These are phyloP conservation scores for Gymnocheta viridis DNA, from an alignment of 2,888 invertebrate genomes.

Conservation along the genomic window DNA sequence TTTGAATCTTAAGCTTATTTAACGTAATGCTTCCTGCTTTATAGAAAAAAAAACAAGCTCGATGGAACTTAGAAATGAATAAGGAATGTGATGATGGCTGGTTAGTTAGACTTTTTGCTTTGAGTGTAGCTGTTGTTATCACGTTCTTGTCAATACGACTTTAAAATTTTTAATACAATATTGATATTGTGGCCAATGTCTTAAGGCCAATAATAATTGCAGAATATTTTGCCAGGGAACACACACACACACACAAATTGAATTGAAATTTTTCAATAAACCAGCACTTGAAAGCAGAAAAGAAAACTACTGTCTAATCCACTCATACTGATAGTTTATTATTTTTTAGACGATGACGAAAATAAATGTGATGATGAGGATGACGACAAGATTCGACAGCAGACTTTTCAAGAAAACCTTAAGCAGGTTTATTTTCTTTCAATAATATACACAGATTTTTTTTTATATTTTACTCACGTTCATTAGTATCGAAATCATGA, in stretches of 20 bases:
- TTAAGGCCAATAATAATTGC: slow-evolving; percentile 67
- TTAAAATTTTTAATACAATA: slow-evolving; percentile 30
- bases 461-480: slow-evolving; percentile 61
- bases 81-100: slow-evolving; percentile 24
- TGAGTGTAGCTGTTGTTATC: slow-evolving; percentile 9
- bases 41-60: background rate
- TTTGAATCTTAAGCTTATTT: background rate
- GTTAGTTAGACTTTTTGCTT: background rate
- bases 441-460: background rate
- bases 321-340: slow-evolving; percentile 16
- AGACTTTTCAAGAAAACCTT: slow-evolving; percentile 27
- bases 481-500: slow-evolving; percentile 63
- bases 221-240: background rate
- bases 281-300: background rate
- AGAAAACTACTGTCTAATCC: slow-evolving; percentile 12
- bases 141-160: slow-evolving; percentile 15
- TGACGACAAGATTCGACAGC: slow-evolving; percentile 52
- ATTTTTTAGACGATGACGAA: slow-evolving; percentile 21
- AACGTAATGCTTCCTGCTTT: background rate
- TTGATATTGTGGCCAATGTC: slow-evolving; percentile 49
- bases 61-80: background rate
- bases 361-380: slow-evolving; percentile 25
- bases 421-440: slow-evolving; percentile 44
- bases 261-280: slow-evolving; percentile 17
- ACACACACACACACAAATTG: slow-evolving; percentile 5